A percentile compares a stretch with the other conserved stretches of the same genome.
Evolutionary conservation across 2,113 vertebrate genomes (phyloP).

Genomic region (Dipodomys spectabilis): DNA sequence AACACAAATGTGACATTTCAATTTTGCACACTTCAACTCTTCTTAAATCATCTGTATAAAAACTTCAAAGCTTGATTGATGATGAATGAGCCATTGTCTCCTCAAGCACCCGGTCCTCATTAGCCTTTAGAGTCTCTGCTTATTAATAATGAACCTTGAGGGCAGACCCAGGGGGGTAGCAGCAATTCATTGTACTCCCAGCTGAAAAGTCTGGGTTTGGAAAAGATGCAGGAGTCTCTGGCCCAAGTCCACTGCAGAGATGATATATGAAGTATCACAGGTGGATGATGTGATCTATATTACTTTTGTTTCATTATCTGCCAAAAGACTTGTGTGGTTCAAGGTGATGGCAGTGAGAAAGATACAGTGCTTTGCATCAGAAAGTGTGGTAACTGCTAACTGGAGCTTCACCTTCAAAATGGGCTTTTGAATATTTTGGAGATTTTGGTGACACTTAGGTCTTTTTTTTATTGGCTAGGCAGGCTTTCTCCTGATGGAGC

Average conservation of each 20-base stretch:
- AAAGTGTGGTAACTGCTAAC: conserved; percentile 16
- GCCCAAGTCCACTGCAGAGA: conserved; percentile 73
- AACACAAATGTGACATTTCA: conserved; percentile 90
- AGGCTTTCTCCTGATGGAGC: no score
- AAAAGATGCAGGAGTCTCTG: conserved; percentile 73
- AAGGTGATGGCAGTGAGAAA: conserved; percentile 46
- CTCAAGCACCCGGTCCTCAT: conserved; percentile 85
- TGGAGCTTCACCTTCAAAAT: conserved; percentile 64
- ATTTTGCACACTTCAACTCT: conserved; percentile 88
- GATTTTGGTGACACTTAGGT: no score
- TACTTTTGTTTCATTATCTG: conserved; percentile 66
- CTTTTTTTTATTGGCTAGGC: no score
- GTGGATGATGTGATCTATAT: conserved; percentile 72
- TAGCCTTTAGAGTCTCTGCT: conserved; percentile 85
- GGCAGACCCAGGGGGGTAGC: conserved; percentile 83
- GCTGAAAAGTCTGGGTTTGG: conserved; percentile 79
- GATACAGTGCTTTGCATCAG: conserved; percentile 33
- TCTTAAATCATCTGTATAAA: conserved; percentile 90
- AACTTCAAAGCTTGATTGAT: conserved; percentile 88
- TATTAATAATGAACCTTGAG: conserved; percentile 87
- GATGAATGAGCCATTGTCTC: conserved; percentile 89
- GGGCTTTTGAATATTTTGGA: background rate
- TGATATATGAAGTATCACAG: conserved; percentile 71
- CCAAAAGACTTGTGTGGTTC: conserved; percentile 44
- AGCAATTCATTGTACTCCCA: conserved; percentile 81